A percentile compares a stretch with the other conserved stretches of the same genome.
These are phyloP conservation scores for Epirrita christyi DNA, from an alignment of 2,888 invertebrate species.

Conservation along the genomic window DNA sequence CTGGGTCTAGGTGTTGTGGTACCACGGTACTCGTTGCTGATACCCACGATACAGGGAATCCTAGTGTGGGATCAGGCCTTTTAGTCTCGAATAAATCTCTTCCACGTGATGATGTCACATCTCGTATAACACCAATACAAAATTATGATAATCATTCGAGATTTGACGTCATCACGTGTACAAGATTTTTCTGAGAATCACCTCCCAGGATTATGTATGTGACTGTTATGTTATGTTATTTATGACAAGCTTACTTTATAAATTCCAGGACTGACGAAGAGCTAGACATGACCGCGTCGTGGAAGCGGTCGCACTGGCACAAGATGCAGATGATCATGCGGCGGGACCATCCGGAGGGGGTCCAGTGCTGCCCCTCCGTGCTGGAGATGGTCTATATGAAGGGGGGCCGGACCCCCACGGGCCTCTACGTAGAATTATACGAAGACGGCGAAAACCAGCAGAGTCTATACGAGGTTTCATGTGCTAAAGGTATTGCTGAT, in stretches of 20 bases:
- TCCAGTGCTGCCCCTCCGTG: constrained; percentile 93
- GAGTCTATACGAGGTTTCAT: constrained; percentile 92
- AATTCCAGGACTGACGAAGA: constrained; percentile 74
- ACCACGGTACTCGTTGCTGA: no score
- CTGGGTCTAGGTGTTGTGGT: no score
- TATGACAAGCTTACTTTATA: background rate
- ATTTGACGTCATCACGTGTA: no score
- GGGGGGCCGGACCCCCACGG: constrained; percentile 90
- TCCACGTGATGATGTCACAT: no score
- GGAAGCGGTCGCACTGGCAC: constrained; percentile 85
- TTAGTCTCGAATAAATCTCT: no score
- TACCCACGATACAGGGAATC: no score
- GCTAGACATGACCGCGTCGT: constrained; percentile 69
- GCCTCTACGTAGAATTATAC: constrained; percentile 90
- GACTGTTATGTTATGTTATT: background rate
- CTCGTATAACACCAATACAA: no score
- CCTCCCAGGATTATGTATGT: no score
- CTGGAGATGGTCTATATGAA: constrained; percentile 91
- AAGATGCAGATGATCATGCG: constrained; percentile 87
- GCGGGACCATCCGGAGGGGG: constrained; percentile 78
- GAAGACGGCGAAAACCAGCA: constrained; percentile 88
- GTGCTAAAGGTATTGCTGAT: constrained; percentile 88
- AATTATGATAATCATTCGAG: no score
- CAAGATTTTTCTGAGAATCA: no score
- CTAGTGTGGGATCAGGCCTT: no score